Percentiles rank a stretch among this genome's conserved stretches.
phyloP scores from a whole-genome alignment of 2,113 vertebrate species.

The Uria aalge region DNA sequence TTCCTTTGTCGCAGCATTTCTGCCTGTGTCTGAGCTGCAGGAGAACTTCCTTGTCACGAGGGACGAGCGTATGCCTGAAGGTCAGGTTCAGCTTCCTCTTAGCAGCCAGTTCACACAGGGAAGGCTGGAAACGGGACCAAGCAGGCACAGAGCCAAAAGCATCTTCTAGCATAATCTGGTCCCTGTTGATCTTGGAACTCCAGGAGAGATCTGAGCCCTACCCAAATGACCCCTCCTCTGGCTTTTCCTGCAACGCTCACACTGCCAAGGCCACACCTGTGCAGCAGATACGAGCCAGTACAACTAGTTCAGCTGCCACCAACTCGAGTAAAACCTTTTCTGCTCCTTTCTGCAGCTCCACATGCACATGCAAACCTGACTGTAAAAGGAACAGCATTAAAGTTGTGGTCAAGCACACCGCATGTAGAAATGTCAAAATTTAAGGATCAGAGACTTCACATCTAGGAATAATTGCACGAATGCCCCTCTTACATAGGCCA shows the following conservation, averaged over 20 bases:
- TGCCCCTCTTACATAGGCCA: neutral
- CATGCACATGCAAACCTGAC: neutral
- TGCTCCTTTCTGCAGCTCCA: neutral
- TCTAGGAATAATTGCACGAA: neutral
- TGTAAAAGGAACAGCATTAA: neutral
- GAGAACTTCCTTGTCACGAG: neutral
- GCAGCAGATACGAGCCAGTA: neutral
- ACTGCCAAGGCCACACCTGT: neutral
- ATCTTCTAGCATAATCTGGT: neutral
- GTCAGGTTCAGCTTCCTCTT: neutral
- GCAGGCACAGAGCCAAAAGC: neutral
- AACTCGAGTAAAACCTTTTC: neutral
- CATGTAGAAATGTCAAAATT: neutral
- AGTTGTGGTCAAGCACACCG: neutral
- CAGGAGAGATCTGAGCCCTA: neutral
- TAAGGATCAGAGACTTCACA: neutral
- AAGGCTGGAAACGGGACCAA: neutral
- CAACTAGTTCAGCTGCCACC: neutral
- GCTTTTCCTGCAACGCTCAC: neutral
- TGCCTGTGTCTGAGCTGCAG: neutral
- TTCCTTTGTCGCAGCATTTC: neutral
- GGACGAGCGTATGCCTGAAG: neutral
- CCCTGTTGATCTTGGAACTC: neutral
- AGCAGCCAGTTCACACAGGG: neutral
- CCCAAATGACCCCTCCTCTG: neutral